Evolutionary conservation across 2,113 vertebrate species (phyloP).

Genomic region (Cyprinodon variegatus): DNA sequence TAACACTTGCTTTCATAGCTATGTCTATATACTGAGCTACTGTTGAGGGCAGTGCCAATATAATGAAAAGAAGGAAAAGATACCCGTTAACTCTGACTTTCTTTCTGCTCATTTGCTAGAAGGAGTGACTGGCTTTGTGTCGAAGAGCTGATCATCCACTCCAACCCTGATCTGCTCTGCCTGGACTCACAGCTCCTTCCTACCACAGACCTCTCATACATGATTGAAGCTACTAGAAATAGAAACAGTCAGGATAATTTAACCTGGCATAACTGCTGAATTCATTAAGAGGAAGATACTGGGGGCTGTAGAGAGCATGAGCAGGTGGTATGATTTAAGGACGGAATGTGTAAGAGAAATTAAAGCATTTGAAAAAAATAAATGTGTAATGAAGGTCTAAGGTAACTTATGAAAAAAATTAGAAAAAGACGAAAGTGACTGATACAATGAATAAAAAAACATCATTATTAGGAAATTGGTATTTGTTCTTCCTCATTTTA

Average conservation of each 20-base stretch:
- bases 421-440: neutral
- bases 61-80: slow-evolving; percentile 52
- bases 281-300: slow-evolving; percentile 39
- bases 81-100: slow-evolving; percentile 31
- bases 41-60: slow-evolving; percentile 25
- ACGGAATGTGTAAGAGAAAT: neutral
- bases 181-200: slow-evolving; percentile 31
- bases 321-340: slow-evolving; percentile 4
- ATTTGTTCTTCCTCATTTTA: neutral
- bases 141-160: slow-evolving; percentile 61
- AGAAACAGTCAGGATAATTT: slow-evolving; percentile 67
- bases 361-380: slow-evolving; percentile 4
- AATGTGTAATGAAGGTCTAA: slow-evolving; percentile 23
- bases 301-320: slow-evolving; percentile 4
- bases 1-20: slow-evolving; percentile 1
- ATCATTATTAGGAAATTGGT: neutral
- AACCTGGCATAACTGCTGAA: slow-evolving; percentile 54
- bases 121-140: slow-evolving; percentile 57
- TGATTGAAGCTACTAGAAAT: slow-evolving; percentile 70
- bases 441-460: neutral
- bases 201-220: slow-evolving; percentile 50
- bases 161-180: slow-evolving; percentile 39
- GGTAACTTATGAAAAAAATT: slow-evolving; percentile 6
- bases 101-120: slow-evolving; percentile 68
- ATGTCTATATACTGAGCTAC: slow-evolving; percentile 24